Base-by-base conservation (phyloP, 2,888 invertebrate species). In the Agelastica alni region DNA sequence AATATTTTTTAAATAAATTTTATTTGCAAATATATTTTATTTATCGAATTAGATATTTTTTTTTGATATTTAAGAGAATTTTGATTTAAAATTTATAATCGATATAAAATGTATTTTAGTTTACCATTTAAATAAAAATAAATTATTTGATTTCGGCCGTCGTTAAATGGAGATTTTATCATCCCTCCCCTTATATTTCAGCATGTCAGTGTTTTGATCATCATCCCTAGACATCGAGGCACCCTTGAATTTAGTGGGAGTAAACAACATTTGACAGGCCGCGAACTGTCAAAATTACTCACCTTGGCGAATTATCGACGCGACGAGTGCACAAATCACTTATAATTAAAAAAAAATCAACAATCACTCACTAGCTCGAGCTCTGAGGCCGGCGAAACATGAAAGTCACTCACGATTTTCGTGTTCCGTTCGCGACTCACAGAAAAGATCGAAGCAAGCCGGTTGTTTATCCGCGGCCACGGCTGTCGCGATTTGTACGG, bases 401-500 rank as follows among this genome's bases (percentile, higher is more conserved):
- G 12, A 32, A 36, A 36, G 43, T 22, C 34, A 41, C 51, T 52
- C 54, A 51, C 56, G 59, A 51, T 55, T 59, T 58, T 58, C 54
- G 59, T 53, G 26, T 28, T 31, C 18, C 31, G 43, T 34, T 10
- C 37, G 37, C 20, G 18, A 18, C 12, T 20, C n/a, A 13, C 13
- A 16, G 36, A 20, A 14, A 26, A 36, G 36, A 46, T 46, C 46
- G 46, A 46, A 44, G 31, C 44, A 13, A 47, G 32, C 45, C 18
- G 45, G 52, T 45, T 34, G 45, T 52, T 52, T 39, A 31, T 37
- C 37, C 51, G 49, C 56, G 59, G 51, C 55, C 53, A 41, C 47
- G 42, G 56, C 57, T 46, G 48, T 34, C 52, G 54, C 59, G 57
- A 42, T 59, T 60, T 58, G 48, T 47, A 56, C 41, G 44, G 43